These are phyloP conservation scores for Ceratosolen solmsi DNA, from an alignment of 1,140 invertebrate genomes.

Conservation along the genomic window DNA sequence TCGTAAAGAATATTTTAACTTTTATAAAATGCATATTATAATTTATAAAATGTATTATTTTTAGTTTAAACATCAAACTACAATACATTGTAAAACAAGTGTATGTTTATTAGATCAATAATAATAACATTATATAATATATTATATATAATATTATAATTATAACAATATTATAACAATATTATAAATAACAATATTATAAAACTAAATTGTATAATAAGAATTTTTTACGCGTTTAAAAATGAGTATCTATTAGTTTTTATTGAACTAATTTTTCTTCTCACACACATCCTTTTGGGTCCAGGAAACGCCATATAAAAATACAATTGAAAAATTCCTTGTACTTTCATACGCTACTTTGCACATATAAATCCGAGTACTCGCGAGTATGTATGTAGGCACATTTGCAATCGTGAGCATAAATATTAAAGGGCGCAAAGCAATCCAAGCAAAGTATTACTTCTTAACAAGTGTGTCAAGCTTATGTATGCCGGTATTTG, in stretches of 20 bases:
- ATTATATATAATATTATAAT: no score
- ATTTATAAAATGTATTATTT: no score
- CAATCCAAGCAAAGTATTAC: not conserved
- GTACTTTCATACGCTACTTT: not conserved
- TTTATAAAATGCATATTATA: no score
- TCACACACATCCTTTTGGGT: not conserved
- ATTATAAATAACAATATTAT: not conserved
- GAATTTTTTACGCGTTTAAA: not conserved
- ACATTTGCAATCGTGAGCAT: no score
- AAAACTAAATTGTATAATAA: not conserved
- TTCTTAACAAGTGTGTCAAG: not conserved
- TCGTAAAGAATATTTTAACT: no score
- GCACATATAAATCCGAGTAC: not conserved
- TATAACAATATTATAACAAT: no score
- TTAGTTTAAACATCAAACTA: no score
- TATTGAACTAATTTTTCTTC: not conserved
- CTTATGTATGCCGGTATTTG: not conserved
- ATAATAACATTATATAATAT: no score
- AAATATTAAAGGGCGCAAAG: not conserved
- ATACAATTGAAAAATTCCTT: not conserved
- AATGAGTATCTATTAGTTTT: not conserved
- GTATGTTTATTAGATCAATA: no score
- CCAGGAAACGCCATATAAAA: not conserved
- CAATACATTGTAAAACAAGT: no score
- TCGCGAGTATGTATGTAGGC: not conserved